phyloP scores from a whole-genome alignment of 2,113 vertebrate genomes.

The Nematolebias whitei region DNA sequence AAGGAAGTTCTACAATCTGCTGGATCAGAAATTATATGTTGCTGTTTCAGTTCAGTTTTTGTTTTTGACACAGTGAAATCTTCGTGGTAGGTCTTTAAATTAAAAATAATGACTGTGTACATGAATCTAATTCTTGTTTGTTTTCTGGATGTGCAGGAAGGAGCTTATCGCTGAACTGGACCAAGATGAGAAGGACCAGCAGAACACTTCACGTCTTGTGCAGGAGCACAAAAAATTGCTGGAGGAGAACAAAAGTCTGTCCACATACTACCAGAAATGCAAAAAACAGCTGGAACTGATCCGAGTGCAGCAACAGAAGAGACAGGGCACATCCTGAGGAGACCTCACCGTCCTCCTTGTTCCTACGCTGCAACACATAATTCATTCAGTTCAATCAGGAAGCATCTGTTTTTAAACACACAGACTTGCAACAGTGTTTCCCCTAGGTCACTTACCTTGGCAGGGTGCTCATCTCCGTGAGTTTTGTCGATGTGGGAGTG shows the following conservation, averaged over 20 bases:
- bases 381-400: too few relatives aligned
- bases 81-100: neutral
- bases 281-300: constrained; percentile 98
- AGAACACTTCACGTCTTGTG: constrained; percentile 97
- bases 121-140: too few relatives aligned
- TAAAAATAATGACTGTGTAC: too few relatives aligned
- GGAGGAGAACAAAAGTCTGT: constrained; percentile 99
- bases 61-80: neutral
- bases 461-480: too few relatives aligned
- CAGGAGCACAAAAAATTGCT: constrained; percentile 99
- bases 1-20: too few relatives aligned
- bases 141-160: constrained; percentile 78
- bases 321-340: constrained; percentile 96
- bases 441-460: too few relatives aligned
- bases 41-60: too few relatives aligned
- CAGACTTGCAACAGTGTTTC: too few relatives aligned
- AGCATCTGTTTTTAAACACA: constrained; percentile 36
- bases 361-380: constrained; percentile 60
- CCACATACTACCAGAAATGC: constrained; percentile 98
- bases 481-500: too few relatives aligned
- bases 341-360: constrained; percentile 37
- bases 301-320: constrained; percentile 97
- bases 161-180: constrained; percentile 98
- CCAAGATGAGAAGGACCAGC: constrained; percentile 99
- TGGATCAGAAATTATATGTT: too few relatives aligned